A percentile compares a stretch with the other conserved stretches of the same genome.
Evolutionary conservation across 1,140 invertebrate species (phyloP).

Genomic region (Choristoneura fumiferana): DNA sequence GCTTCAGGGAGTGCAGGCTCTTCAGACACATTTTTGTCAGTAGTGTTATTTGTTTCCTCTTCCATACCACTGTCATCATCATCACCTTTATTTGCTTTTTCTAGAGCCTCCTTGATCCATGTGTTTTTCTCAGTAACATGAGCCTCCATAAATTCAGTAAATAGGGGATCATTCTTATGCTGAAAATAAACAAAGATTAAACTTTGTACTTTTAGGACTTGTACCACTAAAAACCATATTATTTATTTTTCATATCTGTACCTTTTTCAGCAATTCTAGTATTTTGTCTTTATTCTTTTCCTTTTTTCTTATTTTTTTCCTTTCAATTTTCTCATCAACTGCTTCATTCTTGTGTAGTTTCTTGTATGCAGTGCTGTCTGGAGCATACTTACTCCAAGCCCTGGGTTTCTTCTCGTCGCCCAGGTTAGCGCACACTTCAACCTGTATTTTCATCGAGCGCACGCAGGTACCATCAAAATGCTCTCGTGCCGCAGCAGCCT

Average conservation of each 20-base stretch:
- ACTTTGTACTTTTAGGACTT: too few relatives aligned
- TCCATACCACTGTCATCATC: constrained; percentile 61
- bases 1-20: constrained; percentile 35
- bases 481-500: constrained; percentile 86
- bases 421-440: constrained; percentile 87
- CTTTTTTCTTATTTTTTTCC: constrained; percentile 54
- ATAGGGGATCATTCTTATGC: constrained; percentile 93
- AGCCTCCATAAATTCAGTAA: constrained; percentile 91
- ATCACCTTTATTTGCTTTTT: constrained; percentile 57
- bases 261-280: constrained; percentile 83
- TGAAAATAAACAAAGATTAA: constrained; percentile 59
- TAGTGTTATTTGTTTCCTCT: constrained; percentile 47
- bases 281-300: constrained; percentile 78
- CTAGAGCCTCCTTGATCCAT: constrained; percentile 85
- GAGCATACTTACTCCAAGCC: constrained; percentile 92
- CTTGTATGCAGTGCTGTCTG: constrained; percentile 83
- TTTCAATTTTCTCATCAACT: constrained; percentile 28
- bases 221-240: too few relatives aligned
- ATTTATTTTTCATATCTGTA: constrained; percentile 37
- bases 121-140: constrained; percentile 83
- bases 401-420: constrained; percentile 91
- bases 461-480: constrained; percentile 93
- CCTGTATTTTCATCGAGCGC: constrained; percentile 87
- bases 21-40: constrained; percentile 46
- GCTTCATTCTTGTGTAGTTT: constrained; percentile 73